Evolutionary conservation across 1,140 invertebrate species (phyloP).

Genomic region (Harlomillsia oculata): DNA sequence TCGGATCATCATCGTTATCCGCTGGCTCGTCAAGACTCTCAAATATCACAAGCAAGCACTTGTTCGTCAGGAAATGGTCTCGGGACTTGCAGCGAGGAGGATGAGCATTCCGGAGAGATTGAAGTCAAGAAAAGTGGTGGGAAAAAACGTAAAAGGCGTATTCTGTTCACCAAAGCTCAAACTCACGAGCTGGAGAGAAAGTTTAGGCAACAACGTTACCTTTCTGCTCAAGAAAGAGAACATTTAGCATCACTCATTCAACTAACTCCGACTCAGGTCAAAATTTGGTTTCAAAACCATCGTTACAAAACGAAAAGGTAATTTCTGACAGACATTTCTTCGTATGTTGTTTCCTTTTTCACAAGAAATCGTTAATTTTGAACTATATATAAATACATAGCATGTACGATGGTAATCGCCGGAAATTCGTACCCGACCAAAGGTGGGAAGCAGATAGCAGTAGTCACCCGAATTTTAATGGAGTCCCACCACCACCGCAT

Average conservation of each 20-base stretch:
- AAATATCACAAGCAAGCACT: slow-evolving; percentile 18
- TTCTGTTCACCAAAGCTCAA: slow-evolving; percentile 97
- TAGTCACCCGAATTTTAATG: too few species aligned
- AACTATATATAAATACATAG: too few species aligned
- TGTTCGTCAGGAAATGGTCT: slow-evolving; percentile 17
- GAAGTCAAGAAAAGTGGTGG: slow-evolving; percentile 12
- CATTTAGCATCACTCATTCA: slow-evolving; percentile 85
- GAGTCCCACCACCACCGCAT: too few species aligned
- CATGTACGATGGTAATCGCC: too few species aligned
- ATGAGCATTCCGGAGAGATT: slow-evolving; percentile 14
- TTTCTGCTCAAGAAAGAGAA: slow-evolving; percentile 91
- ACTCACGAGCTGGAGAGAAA: slow-evolving; percentile 82
- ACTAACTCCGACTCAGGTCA: slow-evolving; percentile 87
- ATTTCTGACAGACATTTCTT: too few species aligned
- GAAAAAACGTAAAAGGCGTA: slow-evolving; percentile 90
- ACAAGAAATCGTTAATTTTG: too few species aligned
- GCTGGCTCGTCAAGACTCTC: slow-evolving; percentile 24
- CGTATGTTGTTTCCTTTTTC: too few species aligned
- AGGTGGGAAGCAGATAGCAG: too few species aligned
- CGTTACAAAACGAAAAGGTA: slow-evolving; percentile 60
- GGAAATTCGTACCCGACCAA: too few species aligned
- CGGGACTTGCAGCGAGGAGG: slow-evolving; percentile 8
- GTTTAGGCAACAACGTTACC: slow-evolving; percentile 89
- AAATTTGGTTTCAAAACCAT: slow-evolving; percentile 56
- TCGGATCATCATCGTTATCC: slow-evolving; percentile 7